Evolutionary conservation across 1,140 invertebrate species (phyloP), one percentile per base, ranked within the genome.

Genomic region (Dysdera silvatica): DNA sequence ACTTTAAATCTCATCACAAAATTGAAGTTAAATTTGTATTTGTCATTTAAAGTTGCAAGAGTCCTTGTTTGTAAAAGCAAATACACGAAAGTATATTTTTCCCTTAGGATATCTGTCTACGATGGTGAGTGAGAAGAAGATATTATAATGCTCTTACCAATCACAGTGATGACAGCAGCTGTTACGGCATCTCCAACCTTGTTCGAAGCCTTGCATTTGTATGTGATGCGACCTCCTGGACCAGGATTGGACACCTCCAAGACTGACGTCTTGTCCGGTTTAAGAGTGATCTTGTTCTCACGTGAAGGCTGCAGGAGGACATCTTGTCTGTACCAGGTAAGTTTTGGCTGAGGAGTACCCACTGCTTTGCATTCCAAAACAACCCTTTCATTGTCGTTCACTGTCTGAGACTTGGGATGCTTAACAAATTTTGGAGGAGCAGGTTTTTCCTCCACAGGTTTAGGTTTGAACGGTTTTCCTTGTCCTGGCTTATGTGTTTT

Each of bases 181-280:
- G 87, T 87, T 6, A 91, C 89, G 31, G 93, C 87, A 75, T 89
- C 55, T 51, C 91, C 92, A 77, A 89, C 86, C 31, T 87, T 83
- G 79, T 96, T 96, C 77, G 93, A 91, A 20, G 88, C 89, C 35
- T 33, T 56, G 31, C 66, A 49, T n/a, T 52, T 53, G 47, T 66
- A 69, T 55, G 81, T 82, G 35, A 88, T 87, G 26, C 79, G 37
- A 23, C 29, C 18, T 12, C 48, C 12, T 14, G 29, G 41, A 23
- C 53, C 52, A 40, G 28, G 33, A 23, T 48, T 37, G 3, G 61
- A 53, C 62, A 91, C 84, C 69, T 84, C 82, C 49, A 91, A 76
- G 12, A 79, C 81, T 10, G 83, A 82, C n/a, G 31, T 59, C 35
- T 72, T 68, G 68, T 77, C 74, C n/a, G 72, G 68, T 45, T 75